These are phyloP conservation scores for Rotaria sp. DNA, from an alignment of 2,888 invertebrate species.

Conservation along the genomic window DNA sequence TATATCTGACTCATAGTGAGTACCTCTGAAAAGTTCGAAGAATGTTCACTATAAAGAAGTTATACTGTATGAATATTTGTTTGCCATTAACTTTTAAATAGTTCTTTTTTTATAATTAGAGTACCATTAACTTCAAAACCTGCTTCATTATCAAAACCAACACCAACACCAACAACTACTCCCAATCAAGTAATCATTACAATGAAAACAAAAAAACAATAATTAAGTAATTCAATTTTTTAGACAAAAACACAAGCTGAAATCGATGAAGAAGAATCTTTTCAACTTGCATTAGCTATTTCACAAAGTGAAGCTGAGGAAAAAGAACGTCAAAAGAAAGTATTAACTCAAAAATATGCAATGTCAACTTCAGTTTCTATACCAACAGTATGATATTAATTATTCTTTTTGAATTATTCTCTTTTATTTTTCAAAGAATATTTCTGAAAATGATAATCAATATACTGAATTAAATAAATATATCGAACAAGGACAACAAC, in stretches of 20 bases:
- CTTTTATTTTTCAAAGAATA: conserved; percentile 44
- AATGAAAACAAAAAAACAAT: not conserved
- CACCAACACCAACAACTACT: not conserved
- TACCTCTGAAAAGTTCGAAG: too few relatives aligned
- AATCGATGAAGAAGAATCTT: conserved; percentile 73
- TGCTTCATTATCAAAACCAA: not conserved
- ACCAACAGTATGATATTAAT: conserved; percentile 47
- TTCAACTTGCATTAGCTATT: conserved; percentile 86
- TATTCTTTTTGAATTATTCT: too few relatives aligned
- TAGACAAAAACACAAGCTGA: conserved; percentile 47
- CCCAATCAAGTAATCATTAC: conserved; percentile 21
- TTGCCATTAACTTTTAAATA: not conserved
- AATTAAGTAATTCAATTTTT: not conserved
- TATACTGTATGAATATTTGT: too few relatives aligned
- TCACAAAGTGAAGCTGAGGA: conserved; percentile 95
- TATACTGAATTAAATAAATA: conserved; percentile 10
- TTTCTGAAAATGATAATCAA: conserved; percentile 43
- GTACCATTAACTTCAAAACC: not conserved
- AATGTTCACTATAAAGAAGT: too few relatives aligned
- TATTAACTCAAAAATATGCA: conserved; percentile 16
- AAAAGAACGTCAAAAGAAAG: conserved; percentile 64
- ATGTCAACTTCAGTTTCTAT: conserved; percentile 43
- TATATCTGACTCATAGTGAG: too few relatives aligned
- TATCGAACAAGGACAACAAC: not conserved
- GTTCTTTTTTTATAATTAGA: not conserved